These are phyloP conservation scores for Diplodus sargus DNA, from an alignment of 2,797 vertebrate species.

Conservation along the genomic window DNA sequence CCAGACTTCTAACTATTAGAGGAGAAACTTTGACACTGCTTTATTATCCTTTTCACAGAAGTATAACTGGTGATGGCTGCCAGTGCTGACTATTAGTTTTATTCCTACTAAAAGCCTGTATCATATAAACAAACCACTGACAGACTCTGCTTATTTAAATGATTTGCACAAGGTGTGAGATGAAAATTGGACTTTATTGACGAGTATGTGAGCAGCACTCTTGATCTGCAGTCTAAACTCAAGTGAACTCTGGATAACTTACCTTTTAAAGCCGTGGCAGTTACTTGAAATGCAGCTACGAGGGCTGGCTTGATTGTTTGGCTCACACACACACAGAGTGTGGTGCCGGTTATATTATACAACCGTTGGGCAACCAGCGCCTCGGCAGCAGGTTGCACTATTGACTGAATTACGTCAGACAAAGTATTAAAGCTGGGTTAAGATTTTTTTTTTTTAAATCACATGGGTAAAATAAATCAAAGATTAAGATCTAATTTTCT, in stretches of 20 bases:
- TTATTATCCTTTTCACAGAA: conserved; percentile 54
- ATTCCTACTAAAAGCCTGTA: conserved; percentile 44
- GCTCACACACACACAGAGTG: conserved; percentile 16
- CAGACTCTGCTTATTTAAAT: conserved; percentile 22
- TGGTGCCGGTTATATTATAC: conserved; percentile 40
- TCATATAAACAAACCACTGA: conserved; percentile 22
- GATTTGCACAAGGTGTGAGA: conserved; percentile 28
- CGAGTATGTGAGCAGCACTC: conserved; percentile 7
- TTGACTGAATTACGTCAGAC: conserved; percentile 17
- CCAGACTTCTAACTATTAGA: not conserved
- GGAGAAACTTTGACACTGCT: conserved; percentile 27
- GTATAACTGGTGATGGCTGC: conserved; percentile 42
- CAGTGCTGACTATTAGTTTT: conserved; percentile 40
- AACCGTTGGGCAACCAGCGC: conserved; percentile 27
- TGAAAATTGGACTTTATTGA: conserved; percentile 24
- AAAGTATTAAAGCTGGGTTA: conserved; percentile 33
- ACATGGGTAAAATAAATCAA: conserved; percentile 28
- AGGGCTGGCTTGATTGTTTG: conserved; percentile 37
- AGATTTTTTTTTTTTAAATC: conserved; percentile 6
- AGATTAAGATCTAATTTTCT: conserved; percentile 24
- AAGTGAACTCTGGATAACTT: conserved; percentile 59
- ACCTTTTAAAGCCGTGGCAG: conserved; percentile 40
- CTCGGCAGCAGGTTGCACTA: conserved; percentile 31
- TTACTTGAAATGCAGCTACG: conserved; percentile 33
- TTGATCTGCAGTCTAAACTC: conserved; percentile 48